Evolutionary conservation across 2,113 vertebrate species (phyloP).

Genomic region (Laterallus jamaicensis): DNA sequence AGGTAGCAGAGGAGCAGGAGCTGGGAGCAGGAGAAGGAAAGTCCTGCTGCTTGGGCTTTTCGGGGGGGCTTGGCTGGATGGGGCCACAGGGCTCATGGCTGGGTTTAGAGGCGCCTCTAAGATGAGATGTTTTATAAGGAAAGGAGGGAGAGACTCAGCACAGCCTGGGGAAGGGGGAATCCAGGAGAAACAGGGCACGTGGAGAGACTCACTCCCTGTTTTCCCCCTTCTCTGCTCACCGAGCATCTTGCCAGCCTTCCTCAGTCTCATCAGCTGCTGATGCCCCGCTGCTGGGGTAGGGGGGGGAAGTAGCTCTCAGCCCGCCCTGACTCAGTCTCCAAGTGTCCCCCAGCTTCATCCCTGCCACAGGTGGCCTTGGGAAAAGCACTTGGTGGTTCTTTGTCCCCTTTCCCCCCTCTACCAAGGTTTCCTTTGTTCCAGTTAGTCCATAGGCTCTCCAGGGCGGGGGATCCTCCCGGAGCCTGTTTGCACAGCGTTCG

Average conservation of each 20-base stretch:
- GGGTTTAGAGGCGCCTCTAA: not conserved
- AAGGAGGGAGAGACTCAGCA: fast-evolving
- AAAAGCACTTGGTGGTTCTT: not conserved
- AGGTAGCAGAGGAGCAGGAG: not conserved
- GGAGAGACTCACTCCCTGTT: fast-evolving
- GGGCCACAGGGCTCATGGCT: fast-evolving
- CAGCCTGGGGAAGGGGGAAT: not conserved
- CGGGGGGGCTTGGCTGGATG: not conserved
- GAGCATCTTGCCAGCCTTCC: not conserved
- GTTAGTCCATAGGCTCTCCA: not conserved
- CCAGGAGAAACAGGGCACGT: not conserved
- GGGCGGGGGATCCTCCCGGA: not conserved
- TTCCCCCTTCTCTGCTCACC: not conserved
- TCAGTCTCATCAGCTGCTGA: not conserved
- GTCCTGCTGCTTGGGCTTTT: not conserved
- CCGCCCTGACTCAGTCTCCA: fast-evolving
- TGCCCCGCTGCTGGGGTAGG: fast-evolving
- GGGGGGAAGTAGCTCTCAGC: not conserved
- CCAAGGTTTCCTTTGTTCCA: not conserved
- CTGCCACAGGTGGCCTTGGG: constrained; percentile 35
- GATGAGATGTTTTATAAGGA: not conserved
- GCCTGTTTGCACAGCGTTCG: constrained; percentile 41
- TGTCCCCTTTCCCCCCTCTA: not conserved
- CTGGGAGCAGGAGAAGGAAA: not conserved
- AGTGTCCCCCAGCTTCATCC: not conserved